Evolutionary conservation across 1,140 invertebrate genomes (phyloP).

Genomic region (Mya arenaria): DNA sequence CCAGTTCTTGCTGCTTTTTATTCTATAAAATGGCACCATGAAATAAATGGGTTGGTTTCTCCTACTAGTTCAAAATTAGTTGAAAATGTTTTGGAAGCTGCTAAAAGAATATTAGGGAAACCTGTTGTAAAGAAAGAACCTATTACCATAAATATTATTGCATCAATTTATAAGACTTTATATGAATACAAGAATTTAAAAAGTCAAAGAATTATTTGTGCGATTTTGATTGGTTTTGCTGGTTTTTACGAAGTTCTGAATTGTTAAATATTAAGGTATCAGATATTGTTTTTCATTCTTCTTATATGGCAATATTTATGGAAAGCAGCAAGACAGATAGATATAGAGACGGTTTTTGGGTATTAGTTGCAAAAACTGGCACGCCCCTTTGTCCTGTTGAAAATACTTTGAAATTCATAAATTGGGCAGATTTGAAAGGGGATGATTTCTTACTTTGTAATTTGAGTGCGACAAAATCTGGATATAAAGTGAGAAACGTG

Average conservation of each 20-base stretch:
- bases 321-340: slow-evolving; percentile 30
- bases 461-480: too few species aligned
- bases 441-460: background rate
- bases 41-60: too few species aligned
- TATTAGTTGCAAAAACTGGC: background rate
- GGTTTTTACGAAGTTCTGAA: slow-evolving; percentile 30
- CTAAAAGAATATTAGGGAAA: too few species aligned
- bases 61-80: too few species aligned
- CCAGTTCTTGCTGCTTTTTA: too few species aligned
- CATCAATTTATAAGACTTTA: slow-evolving; percentile 8
- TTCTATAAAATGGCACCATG: too few species aligned
- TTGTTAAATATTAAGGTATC: slow-evolving; percentile 29
- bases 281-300: slow-evolving; percentile 11
- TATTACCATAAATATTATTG: too few species aligned
- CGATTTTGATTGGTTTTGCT: slow-evolving; percentile 2
- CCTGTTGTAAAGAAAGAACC: too few species aligned
- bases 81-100: too few species aligned
- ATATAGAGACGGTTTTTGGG: slow-evolving; percentile 13
- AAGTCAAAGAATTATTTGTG: slow-evolving; percentile 35
- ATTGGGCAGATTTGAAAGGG: background rate
- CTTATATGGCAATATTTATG: slow-evolving; percentile 31
- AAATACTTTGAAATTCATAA: background rate
- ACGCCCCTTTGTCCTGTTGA: slow-evolving; percentile 23
- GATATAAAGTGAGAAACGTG: background rate
- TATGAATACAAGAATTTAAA: background rate